Evolutionary conservation across 2,888 invertebrate genomes (phyloP).

Genomic region (Habrosyne pyritoides): DNA sequence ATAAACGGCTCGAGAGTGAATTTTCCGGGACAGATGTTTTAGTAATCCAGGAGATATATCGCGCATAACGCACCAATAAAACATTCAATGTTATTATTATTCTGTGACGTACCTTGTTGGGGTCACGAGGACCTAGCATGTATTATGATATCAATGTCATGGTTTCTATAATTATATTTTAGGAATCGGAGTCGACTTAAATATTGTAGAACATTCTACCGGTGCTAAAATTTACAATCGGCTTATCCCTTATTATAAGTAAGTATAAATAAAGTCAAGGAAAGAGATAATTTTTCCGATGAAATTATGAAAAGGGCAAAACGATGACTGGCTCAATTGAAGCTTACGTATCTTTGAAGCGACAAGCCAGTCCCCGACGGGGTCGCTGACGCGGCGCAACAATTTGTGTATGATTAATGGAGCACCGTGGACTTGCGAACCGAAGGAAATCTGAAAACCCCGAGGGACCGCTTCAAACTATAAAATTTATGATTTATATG

Average conservation of each 20-base stretch:
- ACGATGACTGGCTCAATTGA: slow-evolving; percentile 69
- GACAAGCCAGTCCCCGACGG: slow-evolving; percentile 15
- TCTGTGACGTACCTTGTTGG: slow-evolving; percentile 25
- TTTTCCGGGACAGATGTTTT: slow-evolving; percentile 83
- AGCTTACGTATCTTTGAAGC: slow-evolving; percentile 52
- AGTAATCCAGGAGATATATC: slow-evolving; percentile 63
- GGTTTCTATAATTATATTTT: neutral
- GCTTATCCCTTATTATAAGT: neutral
- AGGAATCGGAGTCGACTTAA: neutral
- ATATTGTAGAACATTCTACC: neutral
- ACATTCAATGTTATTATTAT: slow-evolving; percentile 68
- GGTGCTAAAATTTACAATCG: neutral
- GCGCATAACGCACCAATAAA: slow-evolving; percentile 59
- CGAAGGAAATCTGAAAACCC: slow-evolving; percentile 45
- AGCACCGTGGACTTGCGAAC: slow-evolving; percentile 18
- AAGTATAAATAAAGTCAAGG: neutral
- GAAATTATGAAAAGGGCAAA: slow-evolving; percentile 39
- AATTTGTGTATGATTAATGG: slow-evolving; percentile 72
- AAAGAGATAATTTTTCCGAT: slow-evolving; percentile 40
- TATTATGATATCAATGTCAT: slow-evolving; percentile 26
- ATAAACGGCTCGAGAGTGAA: slow-evolving; percentile 77
- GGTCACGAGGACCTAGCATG: slow-evolving; percentile 31
- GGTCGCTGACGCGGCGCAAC: slow-evolving; percentile 34
- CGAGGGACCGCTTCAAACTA: slow-evolving; percentile 59
- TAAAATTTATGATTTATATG: slow-evolving; percentile 38